Evolutionary conservation across 1,140 invertebrate species (phyloP), one percentile per base, ranked within the genome.

Genomic region (Pygmarrhopalites habei): DNA sequence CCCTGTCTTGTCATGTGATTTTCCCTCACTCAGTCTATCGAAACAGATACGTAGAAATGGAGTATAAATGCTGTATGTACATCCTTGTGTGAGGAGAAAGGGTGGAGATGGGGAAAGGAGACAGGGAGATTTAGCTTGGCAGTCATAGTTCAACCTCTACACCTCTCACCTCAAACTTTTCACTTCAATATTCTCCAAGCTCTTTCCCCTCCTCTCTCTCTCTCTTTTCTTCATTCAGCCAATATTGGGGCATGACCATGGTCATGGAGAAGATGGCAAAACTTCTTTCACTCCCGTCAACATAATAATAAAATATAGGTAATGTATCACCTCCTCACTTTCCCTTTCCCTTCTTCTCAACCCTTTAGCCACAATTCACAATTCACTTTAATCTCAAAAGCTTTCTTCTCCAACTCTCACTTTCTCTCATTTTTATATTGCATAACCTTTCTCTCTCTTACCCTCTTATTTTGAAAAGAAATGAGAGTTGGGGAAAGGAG

Each of bases 101-200:
- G n/a, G n/a, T n/a, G n/a, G n/a, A n/a, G n/a, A n/a, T n/a, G n/a
- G n/a, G n/a, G n/a, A n/a, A n/a, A n/a, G n/a, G n/a, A n/a, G n/a
- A n/a, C n/a, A n/a, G n/a, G n/a, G n/a, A n/a, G n/a, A n/a, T n/a
- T n/a, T n/a, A n/a, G n/a, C n/a, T n/a, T n/a, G n/a, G n/a, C n/a
- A n/a, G n/a, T n/a, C 23, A 25, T 23, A 58, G 21, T 47, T 19
- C 23, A 47, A 4, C 4, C 44, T 47, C 17, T 25, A 47, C 44
- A 47, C 10, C 44, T 52, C 53, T 55, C 62, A 58, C 53, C 62
- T 64, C 62, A 58, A 64, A 64, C 62, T 64, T 64, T 64, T 52
- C 62, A 64, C 62, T 64, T 52, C 56, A 64, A 64, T 64, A 64
- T 64, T 29, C 28, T 30, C 28, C 28, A 28, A 3, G 15, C 28